A percentile compares a stretch with the other conserved stretches of the same genome.
These are phyloP conservation scores for Ctenodactylus gundi DNA, from an alignment of 2,113 vertebrate genomes.

Conservation along the genomic window DNA sequence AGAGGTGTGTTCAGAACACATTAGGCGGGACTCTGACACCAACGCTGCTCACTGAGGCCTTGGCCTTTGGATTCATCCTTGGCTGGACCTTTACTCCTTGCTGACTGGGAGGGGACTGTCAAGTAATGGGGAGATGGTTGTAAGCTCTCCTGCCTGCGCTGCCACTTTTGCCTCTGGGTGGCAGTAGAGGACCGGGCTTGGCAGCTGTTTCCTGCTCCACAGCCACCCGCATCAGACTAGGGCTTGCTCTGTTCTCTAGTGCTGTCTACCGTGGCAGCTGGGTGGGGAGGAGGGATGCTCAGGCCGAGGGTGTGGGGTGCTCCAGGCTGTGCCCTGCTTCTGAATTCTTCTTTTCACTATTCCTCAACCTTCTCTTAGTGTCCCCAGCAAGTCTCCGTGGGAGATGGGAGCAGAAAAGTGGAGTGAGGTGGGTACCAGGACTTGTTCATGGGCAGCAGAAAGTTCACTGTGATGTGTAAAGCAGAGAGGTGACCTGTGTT, in stretches of 20 bases:
- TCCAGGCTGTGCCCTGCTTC: background rate
- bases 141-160: background rate
- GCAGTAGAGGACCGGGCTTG: conserved; percentile 56
- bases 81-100: background rate
- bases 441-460: background rate
- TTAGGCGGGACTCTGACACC: background rate
- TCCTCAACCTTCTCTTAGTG: background rate
- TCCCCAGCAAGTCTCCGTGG: background rate
- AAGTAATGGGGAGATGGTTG: background rate
- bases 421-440: background rate
- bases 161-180: conserved; percentile 54
- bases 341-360: background rate
- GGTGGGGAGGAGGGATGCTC: background rate
- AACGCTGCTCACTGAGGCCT: background rate
- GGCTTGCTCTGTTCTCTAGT: background rate
- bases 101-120: background rate
- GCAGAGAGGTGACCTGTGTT: background rate
- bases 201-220: too few species aligned
- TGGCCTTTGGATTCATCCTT: background rate
- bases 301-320: background rate
- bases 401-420: background rate
- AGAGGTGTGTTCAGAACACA: background rate
- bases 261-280: too few species aligned
- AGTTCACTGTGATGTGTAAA: background rate
- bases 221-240: accelerated